Conservation (phyloP, 2,113 vertebrate species). For the Callionymus lyra region DNA sequence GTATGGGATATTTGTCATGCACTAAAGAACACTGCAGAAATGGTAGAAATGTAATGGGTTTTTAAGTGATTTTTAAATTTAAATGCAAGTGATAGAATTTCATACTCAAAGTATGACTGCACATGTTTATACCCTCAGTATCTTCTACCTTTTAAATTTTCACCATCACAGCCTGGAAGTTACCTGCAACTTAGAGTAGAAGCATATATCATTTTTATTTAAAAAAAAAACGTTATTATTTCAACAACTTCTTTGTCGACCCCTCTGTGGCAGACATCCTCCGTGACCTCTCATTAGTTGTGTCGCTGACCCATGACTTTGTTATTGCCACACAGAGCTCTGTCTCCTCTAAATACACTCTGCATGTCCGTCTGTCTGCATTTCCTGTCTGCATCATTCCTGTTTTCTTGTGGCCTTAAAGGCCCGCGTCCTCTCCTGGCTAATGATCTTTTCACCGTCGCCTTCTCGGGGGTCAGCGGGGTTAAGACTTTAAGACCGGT, state of each 20-base stretch:
- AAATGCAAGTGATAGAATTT: too few relatives aligned
- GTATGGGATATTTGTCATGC: too few relatives aligned
- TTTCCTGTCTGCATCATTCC: slow-evolving; percentile 51
- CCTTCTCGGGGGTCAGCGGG: slow-evolving; percentile 33
- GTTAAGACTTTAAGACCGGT: slow-evolving; percentile 27
- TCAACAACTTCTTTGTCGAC: neutral
- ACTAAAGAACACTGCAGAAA: too few relatives aligned
- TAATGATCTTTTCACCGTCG: slow-evolving; percentile 29
- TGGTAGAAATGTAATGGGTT: too few relatives aligned
- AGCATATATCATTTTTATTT: too few relatives aligned
- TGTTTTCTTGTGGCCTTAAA: slow-evolving; percentile 41
- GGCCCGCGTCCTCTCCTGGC: slow-evolving; percentile 16
- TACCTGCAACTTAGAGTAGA: too few relatives aligned
- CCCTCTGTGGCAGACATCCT: slow-evolving; percentile 20
- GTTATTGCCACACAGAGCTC: slow-evolving; percentile 53
- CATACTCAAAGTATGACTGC: too few relatives aligned
- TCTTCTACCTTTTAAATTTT: too few relatives aligned
- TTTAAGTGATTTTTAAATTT: too few relatives aligned
- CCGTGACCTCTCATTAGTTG: slow-evolving; percentile 33
- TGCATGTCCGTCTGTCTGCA: slow-evolving; percentile 32
- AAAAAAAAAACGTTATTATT: too few relatives aligned
- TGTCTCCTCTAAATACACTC: slow-evolving; percentile 54
- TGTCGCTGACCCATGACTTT: slow-evolving; percentile 51
- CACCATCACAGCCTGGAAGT: too few relatives aligned
- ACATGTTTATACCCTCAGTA: too few relatives aligned